Conservation (phyloP, 2,888 invertebrate genomes). For the Nasonovia ribisnigri region DNA sequence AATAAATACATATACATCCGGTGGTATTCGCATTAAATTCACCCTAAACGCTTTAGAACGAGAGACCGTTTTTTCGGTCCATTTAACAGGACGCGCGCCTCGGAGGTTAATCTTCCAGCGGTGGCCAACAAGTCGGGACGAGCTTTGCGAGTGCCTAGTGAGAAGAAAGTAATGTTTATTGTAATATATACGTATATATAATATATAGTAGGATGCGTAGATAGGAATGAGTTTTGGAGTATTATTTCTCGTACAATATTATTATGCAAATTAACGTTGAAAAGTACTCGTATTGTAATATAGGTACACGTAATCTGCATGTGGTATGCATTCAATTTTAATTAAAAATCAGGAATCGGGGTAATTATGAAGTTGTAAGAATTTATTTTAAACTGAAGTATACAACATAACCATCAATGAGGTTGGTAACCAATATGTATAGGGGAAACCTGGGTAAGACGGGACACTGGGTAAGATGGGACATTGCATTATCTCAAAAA, state of each 20-base stretch:
- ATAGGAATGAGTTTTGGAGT: neutral
- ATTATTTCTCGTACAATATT: neutral
- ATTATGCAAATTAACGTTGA: neutral
- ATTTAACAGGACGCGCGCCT: slow-evolving; percentile 32
- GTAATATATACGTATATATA: neutral
- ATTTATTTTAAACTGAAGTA: neutral
- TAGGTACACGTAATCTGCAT: neutral
- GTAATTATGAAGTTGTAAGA: neutral
- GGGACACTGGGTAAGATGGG: no score
- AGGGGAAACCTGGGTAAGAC: no score
- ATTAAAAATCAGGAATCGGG: neutral
- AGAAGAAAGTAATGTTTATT: neutral
- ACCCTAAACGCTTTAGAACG: slow-evolving; percentile 39
- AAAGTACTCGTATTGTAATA: neutral
- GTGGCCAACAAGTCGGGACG: neutral
- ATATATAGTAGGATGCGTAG: neutral
- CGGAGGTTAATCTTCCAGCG: neutral
- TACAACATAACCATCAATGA: neutral
- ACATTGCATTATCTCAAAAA: no score
- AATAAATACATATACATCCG: neutral
- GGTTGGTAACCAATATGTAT: neutral
- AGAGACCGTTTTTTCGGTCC: slow-evolving; percentile 48
- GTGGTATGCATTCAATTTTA: neutral
- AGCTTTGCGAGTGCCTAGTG: neutral
- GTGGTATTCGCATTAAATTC: slow-evolving; percentile 46